A percentile compares a stretch with the other conserved stretches of the same genome.
phyloP scores from a whole-genome alignment of 2,888 invertebrate species.

The Halictus quadricinctus region DNA sequence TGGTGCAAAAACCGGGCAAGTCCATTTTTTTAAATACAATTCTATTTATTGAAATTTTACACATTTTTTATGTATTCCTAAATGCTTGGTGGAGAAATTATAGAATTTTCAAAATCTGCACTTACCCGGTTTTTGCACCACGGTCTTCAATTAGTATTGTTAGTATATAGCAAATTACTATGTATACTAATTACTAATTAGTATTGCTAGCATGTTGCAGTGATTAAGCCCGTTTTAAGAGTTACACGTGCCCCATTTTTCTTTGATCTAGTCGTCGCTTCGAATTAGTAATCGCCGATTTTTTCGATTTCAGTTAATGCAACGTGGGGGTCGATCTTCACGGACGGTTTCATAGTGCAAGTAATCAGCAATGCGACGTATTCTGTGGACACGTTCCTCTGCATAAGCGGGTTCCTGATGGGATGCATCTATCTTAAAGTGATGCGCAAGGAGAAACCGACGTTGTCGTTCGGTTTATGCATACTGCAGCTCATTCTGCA shows the following conservation, averaged over 20 bases:
- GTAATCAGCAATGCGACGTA: conserved; percentile 81
- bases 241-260: no score
- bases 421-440: conserved; percentile 70
- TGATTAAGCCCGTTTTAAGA: not conserved
- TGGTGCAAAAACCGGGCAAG: no score
- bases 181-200: not conserved
- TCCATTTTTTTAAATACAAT: no score
- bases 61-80: no score
- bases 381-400: conserved; percentile 83
- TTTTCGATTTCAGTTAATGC: not conserved
- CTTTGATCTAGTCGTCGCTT: not conserved
- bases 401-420: conserved; percentile 80
- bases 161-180: no score
- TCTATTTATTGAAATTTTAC: no score
- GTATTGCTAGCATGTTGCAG: no score
- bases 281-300: no score
- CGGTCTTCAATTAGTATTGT: no score
- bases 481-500: conserved; percentile 65
- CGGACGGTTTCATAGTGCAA: conserved; percentile 74
- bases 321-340: conserved; percentile 49
- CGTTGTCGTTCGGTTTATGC: conserved; percentile 25
- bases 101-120: no score
- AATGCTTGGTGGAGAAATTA: no score
- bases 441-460: conserved; percentile 27
- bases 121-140: no score